Evolutionary conservation across 2,113 vertebrate species (phyloP), one percentile per base, ranked within the genome.

Genomic region (Antechinus flavipes): DNA sequence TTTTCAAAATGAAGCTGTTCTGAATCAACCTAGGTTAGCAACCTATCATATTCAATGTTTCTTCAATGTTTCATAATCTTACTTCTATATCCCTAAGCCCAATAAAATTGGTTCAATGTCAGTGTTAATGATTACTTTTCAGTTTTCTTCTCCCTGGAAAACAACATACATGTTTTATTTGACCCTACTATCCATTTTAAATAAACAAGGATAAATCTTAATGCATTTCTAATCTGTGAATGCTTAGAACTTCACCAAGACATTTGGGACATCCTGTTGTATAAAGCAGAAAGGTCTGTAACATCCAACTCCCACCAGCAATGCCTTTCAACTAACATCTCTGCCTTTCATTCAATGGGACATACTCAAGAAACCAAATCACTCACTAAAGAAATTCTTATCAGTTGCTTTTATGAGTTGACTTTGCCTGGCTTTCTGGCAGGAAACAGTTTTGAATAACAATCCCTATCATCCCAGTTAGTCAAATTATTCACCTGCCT

Each of bases 21-120:
- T 8, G 91, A 94, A 47, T 30, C 4, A 97, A 96, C 42, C 42
- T 0, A 61, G 27, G 91, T 46, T 61, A 61, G 35, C 47, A 90
- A 90, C 8, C 92, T 89, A 49, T 91, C 24, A 9, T 2, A 93
- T n/a, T 92, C 16, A 95, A 58, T 89, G 84, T 7, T 9, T 53
- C 46, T 30, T 94, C 95, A 90, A 47, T 55, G 42, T 2, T 9
- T 6, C 54, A 54, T 19, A 96, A 91, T 49, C 3, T 50, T 52
- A 94, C 49, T 68, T n/a, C 68, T n/a, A 76, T 76, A 8, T 76
- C n/a, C 30, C 61, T 68, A 76, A n/a, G 14, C 22, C 35, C 16
- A 84, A 22, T 56, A 14, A 84, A 84, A 84, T 84, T 84, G 35
- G 68, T 84, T 84, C 6, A 1, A 42, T 42, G 5, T 84, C 68